Conservation (phyloP, 2,113 vertebrate species). For the Lasiurus borealis region DNA sequence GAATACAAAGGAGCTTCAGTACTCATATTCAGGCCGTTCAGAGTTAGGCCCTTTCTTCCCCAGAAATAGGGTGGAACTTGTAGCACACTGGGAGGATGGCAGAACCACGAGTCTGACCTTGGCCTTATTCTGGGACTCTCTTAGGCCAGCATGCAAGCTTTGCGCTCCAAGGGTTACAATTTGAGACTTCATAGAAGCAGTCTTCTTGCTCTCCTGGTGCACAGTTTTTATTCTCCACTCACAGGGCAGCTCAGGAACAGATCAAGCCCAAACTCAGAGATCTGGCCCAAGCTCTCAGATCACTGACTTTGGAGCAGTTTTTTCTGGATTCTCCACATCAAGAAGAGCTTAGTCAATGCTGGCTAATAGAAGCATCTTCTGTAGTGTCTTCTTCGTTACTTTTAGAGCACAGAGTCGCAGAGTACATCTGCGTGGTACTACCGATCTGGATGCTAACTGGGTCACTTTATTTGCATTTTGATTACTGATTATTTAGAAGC, state of each 20-base stretch:
- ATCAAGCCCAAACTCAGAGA: neutral
- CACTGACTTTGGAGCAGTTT: slow-evolving; percentile 21
- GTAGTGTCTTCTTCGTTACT: slow-evolving; percentile 46
- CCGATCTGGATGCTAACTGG: slow-evolving; percentile 78
- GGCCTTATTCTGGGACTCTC: neutral
- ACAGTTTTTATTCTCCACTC: neutral
- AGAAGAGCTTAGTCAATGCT: slow-evolving; percentile 20
- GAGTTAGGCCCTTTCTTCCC: neutral
- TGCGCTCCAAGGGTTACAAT: neutral
- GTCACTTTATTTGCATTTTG: slow-evolving; percentile 87
- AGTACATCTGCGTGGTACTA: slow-evolving; percentile 79
- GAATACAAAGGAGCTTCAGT: neutral
- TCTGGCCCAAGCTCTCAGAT: neutral
- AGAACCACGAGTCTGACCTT: neutral
- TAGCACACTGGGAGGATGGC: neutral
- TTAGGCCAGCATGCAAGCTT: neutral
- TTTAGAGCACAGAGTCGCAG: neutral
- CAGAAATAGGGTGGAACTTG: neutral
- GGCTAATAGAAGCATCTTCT: slow-evolving; percentile 41
- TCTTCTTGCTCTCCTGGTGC: neutral
- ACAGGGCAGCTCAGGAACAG: neutral
- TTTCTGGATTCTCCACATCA: neutral
- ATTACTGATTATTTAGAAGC: slow-evolving; percentile 84
- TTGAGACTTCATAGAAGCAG: neutral
- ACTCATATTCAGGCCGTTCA: neutral